phyloP scores from a whole-genome alignment of 1,140 invertebrate genomes.

The Penaeus indicus region DNA sequence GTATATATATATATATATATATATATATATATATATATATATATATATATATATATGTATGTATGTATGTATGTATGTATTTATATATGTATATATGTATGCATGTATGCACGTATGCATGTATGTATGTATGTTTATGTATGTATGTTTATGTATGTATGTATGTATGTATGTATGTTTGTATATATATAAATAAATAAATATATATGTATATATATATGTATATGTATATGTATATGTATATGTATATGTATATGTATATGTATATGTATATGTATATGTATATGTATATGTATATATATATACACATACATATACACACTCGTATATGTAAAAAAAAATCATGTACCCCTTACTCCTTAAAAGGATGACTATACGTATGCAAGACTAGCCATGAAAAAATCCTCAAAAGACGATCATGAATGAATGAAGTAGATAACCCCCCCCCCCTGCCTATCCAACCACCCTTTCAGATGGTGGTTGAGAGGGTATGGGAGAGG shows the following conservation, averaged over 20 bases:
- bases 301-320: background rate
- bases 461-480: too few species aligned
- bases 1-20: background rate
- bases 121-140: conserved; percentile 34
- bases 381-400: too few species aligned
- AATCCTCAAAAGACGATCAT: too few species aligned
- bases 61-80: background rate
- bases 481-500: too few species aligned
- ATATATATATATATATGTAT: background rate
- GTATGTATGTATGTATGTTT: background rate
- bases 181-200: background rate
- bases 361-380: too few species aligned
- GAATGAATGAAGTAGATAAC: too few species aligned
- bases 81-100: conserved; percentile 19
- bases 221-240: conserved; percentile 11
- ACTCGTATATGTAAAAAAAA: background rate
- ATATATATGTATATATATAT: background rate
- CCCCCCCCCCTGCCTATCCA: too few species aligned
- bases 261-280: background rate
- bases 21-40: background rate
- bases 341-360: too few species aligned
- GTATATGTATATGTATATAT: conserved; percentile 11
- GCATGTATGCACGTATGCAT: conserved; percentile 6
- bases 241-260: background rate
- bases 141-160: conserved; percentile 1